Percentiles rank a stretch among this genome's conserved stretches.
Conservation (phyloP, 2,888 invertebrate genomes). For the Synergus laeviventris region DNA sequence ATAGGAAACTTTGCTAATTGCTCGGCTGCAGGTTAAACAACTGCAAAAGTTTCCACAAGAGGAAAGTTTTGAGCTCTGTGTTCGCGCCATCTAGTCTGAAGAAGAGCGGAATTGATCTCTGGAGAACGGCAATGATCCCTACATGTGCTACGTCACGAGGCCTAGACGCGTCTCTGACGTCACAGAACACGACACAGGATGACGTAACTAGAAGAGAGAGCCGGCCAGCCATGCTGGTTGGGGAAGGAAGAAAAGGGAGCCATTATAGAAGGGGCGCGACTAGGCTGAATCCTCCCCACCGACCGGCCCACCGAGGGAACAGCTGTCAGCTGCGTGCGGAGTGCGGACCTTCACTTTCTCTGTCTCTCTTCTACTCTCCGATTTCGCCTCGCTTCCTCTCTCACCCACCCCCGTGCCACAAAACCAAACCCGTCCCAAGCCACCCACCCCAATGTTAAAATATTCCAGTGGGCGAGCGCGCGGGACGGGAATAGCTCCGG, state of each 20-base stretch:
- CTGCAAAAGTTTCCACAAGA: neutral
- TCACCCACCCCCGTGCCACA: conserved; percentile 52
- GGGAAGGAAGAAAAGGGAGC: conserved; percentile 76
- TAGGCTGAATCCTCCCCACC: conserved; percentile 76
- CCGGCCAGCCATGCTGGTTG: conserved; percentile 74
- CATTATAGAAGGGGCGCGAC: conserved; percentile 77
- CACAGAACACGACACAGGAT: conserved; percentile 52
- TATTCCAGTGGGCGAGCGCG: conserved; percentile 73
- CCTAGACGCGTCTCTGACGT: conserved; percentile 58
- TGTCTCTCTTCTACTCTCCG: conserved; percentile 49
- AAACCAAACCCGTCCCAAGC: conserved; percentile 58
- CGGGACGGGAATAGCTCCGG: conserved; percentile 73
- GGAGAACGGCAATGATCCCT: conserved; percentile 45
- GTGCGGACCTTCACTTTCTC: conserved; percentile 65
- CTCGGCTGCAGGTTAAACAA: neutral
- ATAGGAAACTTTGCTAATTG: neutral
- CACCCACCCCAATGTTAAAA: conserved; percentile 75
- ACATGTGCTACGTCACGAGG: conserved; percentile 57
- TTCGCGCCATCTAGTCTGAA: neutral
- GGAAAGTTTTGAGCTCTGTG: neutral
- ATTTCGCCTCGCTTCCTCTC: conserved; percentile 47
- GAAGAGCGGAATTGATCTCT: neutral
- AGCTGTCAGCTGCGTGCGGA: conserved; percentile 75
- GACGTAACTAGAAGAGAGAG: conserved; percentile 57
- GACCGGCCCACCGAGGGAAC: conserved; percentile 76